Conservation (phyloP, 2,797 vertebrate species). For the Xiphorhynchus erythropygius region DNA sequence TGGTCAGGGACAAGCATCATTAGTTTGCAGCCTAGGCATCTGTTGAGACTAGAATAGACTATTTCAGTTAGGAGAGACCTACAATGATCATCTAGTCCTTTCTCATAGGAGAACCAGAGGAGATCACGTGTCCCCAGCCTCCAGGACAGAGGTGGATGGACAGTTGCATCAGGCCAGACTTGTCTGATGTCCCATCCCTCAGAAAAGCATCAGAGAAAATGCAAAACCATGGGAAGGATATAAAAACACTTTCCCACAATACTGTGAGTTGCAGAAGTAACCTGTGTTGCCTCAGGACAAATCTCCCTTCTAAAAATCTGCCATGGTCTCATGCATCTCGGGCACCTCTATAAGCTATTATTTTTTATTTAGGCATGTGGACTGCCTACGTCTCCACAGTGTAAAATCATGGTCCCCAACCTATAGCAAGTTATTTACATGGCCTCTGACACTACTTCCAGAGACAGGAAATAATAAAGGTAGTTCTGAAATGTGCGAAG, state of each 20-base stretch:
- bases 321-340: fast-evolving
- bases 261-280: neutral
- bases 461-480: neutral
- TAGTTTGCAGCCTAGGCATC: neutral
- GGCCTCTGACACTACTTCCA: neutral
- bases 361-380: neutral
- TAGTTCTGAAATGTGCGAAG: neutral
- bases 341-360: neutral
- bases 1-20: neutral
- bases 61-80: neutral
- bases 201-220: neutral
- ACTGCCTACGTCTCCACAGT: neutral
- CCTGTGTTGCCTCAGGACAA: neutral
- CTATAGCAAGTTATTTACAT: neutral
- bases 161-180: neutral
- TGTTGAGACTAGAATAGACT: neutral
- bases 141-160: neutral
- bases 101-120: neutral
- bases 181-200: fast-evolving
- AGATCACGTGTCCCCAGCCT: fast-evolving
- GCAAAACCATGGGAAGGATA: neutral
- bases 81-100: neutral
- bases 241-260: neutral
- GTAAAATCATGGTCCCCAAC: neutral
- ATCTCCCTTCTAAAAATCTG: neutral